Conservation (phyloP, 2,888 invertebrate genomes). For the Tachystola acroxantha region DNA sequence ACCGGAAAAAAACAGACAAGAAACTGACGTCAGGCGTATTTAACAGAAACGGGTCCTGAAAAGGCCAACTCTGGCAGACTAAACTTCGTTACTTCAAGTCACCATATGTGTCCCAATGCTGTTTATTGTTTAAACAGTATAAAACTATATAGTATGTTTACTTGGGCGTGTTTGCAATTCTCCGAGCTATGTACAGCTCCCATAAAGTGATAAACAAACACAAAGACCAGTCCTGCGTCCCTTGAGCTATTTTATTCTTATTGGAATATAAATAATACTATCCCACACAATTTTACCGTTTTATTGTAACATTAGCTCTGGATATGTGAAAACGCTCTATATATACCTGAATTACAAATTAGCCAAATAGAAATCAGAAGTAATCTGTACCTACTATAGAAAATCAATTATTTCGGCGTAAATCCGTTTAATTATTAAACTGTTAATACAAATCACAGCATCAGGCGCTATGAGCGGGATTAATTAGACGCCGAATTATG, state of each 20-base stretch:
- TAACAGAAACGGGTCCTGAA: no score
- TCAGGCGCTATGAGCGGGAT: background rate
- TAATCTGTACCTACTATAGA: no score
- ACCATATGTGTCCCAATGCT: background rate
- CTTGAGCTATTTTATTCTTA: slow-evolving; percentile 1
- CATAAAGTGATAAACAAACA: slow-evolving; percentile 6
- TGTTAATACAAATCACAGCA: background rate
- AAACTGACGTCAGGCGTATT: no score
- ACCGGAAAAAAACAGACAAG: no score
- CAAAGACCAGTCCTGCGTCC: slow-evolving; percentile 1
- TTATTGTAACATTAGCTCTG: background rate
- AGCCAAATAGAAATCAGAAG: no score
- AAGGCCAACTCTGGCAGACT: no score
- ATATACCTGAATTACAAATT: no score
- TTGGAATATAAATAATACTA: background rate
- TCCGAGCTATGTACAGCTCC: no score
- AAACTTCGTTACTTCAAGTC: background rate
- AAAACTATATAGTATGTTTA: background rate
- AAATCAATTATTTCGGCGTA: no score
- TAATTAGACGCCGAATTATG: slow-evolving; percentile 10
- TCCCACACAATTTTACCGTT: background rate
- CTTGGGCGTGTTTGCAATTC: background rate
- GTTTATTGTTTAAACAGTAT: background rate
- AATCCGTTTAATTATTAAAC: no score
- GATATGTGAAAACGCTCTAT: no score